Base-by-base conservation (phyloP, 2,888 invertebrate genomes). In the Psococerastis gibbosa region DNA sequence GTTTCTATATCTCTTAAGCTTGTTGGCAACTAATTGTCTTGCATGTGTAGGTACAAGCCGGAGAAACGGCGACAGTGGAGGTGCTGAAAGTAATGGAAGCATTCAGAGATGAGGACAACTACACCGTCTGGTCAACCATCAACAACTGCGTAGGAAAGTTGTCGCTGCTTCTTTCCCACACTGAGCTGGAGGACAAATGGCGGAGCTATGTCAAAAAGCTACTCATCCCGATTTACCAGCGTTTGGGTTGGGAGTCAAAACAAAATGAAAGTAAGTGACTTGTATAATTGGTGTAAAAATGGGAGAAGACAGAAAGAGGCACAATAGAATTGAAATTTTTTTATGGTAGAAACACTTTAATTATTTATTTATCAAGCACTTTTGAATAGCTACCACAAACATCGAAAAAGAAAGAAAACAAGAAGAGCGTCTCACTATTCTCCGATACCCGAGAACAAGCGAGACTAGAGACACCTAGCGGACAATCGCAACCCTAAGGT, bases 111-210 rank as follows among this genome's bases (percentile, higher is more conserved):
- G 92, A 95, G 60, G 77, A 75, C 31, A 84, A 92, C 62, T 95
- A 81, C 64, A 89, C 91, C 0, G 94, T 94, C 1, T 95, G 94
- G 94, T 80, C 77, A 15, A 78, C 79, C 1, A 76, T 89, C 50
- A 73, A 74, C 33, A 80, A 78, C 57, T 81, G 82, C 52, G 63
- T 92, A 44, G 70, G 74, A n/a, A 79, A 78, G 57, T 65, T 92
- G 43, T 73, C 74, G 45, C 70, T 74, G 35, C 65, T 92, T 22
- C 66, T 91, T 47, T 79, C 83, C 2, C 79, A 88, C 59, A 81
- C 87, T 1, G 78, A 82, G 15, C 71, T 74, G 48, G 73, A 78
- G 54, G 71, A 75, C 16, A 66, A 74, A 2, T 80, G 83, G 53
- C 76, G 79, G 58, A 67, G 66, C 49, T 94, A 79, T 55, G 81